Evolutionary conservation across 1,140 invertebrate genomes (phyloP).

Genomic region (Wiebesia pumilae): DNA sequence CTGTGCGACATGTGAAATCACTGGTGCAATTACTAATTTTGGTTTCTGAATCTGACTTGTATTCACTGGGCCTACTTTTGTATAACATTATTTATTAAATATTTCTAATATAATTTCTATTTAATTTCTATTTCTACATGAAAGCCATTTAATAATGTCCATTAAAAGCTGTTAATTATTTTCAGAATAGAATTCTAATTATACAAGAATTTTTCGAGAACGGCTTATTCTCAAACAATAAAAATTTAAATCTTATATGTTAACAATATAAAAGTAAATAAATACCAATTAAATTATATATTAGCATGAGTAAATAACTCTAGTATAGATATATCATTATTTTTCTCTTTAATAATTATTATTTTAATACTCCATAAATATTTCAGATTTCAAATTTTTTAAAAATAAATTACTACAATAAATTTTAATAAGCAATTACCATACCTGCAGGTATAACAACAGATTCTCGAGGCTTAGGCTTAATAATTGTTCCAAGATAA

Average conservation of each 20-base stretch:
- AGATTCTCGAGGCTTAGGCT: slow-evolving; percentile 68
- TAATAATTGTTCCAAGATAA: slow-evolving; percentile 71
- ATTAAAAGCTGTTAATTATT: not conserved
- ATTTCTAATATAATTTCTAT: not conserved
- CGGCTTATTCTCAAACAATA: too few relatives aligned
- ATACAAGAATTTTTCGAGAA: too few relatives aligned
- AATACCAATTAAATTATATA: too few relatives aligned
- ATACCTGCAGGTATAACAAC: slow-evolving; percentile 70
- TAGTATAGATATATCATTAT: not conserved
- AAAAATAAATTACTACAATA: not conserved
- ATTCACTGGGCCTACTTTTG: slow-evolving; percentile 61
- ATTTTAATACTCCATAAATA: not conserved
- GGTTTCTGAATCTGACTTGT: slow-evolving; percentile 71
- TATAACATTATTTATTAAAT: slow-evolving; percentile 2
- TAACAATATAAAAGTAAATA: too few relatives aligned
- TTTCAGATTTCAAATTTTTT: not conserved
- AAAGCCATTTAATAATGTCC: not conserved
- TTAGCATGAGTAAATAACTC: too few relatives aligned
- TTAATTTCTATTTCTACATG: not conserved
- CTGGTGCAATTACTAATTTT: slow-evolving; percentile 74
- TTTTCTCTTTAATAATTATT: slow-evolving; percentile 7
- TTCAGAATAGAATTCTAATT: not conserved
- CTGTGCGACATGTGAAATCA: slow-evolving; percentile 70
- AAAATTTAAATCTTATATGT: too few relatives aligned
- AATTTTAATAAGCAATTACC: slow-evolving; percentile 48